Evolutionary conservation across 2,888 invertebrate species (phyloP), one percentile per base, ranked within the genome.

Genomic region (Azorinus chamasolen): DNA sequence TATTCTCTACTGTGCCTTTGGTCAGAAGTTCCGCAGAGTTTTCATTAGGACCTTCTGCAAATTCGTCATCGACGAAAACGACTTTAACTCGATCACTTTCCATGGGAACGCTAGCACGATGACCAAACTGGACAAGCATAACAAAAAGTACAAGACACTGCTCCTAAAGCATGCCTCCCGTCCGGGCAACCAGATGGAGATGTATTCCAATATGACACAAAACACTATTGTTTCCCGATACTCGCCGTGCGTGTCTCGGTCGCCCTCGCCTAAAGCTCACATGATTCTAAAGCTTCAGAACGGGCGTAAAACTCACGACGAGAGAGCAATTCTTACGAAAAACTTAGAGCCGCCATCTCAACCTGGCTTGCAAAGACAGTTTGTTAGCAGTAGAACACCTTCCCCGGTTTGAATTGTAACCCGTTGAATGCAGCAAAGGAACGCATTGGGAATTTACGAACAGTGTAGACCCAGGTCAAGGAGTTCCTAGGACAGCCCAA

Each of bases 1-100:
- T 93, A 96, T 99, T 83, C 98, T 99, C 88, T 99, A 99, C 94
- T 98, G 98, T 83, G 98, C 98, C 84, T 98, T 99, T 93, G 99
- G 99, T 1, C 97, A 98, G 93, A 98, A 99, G 93, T 99, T 99
- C 94, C 97, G 92, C 3, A 83, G 89, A 1, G 89, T 91, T 8
- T 92, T 92, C 79, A 86, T 91, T 48, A 83, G 89, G 37, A 91
- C 90, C 18, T 91, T 93, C 71, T 92, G 88, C 73, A 83, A 83
- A 16, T 83, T 86, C 24, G 71, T 89, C 51, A 50, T 84, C 18
- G 66, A 73, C 20, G 84, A 86, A 10, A 85, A 87, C 41, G 83
- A 88, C 32, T 87, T 88, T 43, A 84, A 88, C 59, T 89, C 90
- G 5, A 83, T 89, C 43, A 86, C 88, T 43, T 85, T 84, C 71